Evolutionary conservation across 2,888 invertebrate species (phyloP), one percentile per base, ranked within the genome.

Genomic region (Spatulosminthurus flaviceps): DNA sequence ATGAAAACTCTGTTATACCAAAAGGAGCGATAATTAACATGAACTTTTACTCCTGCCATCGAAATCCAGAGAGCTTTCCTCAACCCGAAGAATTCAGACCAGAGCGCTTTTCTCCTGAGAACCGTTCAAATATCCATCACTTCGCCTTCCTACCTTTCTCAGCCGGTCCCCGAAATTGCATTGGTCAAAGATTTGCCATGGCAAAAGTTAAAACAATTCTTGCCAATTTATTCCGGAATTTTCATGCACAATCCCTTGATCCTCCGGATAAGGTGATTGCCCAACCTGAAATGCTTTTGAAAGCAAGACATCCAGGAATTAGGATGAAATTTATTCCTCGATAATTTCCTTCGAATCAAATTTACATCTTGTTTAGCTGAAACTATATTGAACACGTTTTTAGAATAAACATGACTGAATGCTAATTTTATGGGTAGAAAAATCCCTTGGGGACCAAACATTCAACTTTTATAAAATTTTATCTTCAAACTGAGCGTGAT

Each of bases 111-210:
- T 5, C 22, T 5, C 61, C 61, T 9, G 61, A 61, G 5, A 13
- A 7, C n/a, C 19, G 19, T n/a, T 19, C 11, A 9, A 19, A 21
- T n/a, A 9, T 9, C n/a, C 61, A 61, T 61, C 61, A 9, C 7
- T 61, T 13, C 22, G 61, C 61, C 7, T 61, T 61, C n/a, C 5
- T 61, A 7, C 61, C 61, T 7, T 61, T 61, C n/a, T 61, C 61
- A 22, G 61, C 61, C n/a, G 61, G 61, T 5, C 22, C 22, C 11
- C 61, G 61, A 22, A 61, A 61, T n/a, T 61, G 61, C 22, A 22
- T 61, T 7, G 61, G 61, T 19, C 61, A 61, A 61, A 7, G 22
- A 61, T 61, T 61, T 61, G 61, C 61, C n/a, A 21, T 61, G 61
- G 5, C 9, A n/a, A n/a, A 61, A 61, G 61, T 13, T 9, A 61